Conservation (phyloP, 2,113 vertebrate genomes). For the Serilophus lunatus region DNA sequence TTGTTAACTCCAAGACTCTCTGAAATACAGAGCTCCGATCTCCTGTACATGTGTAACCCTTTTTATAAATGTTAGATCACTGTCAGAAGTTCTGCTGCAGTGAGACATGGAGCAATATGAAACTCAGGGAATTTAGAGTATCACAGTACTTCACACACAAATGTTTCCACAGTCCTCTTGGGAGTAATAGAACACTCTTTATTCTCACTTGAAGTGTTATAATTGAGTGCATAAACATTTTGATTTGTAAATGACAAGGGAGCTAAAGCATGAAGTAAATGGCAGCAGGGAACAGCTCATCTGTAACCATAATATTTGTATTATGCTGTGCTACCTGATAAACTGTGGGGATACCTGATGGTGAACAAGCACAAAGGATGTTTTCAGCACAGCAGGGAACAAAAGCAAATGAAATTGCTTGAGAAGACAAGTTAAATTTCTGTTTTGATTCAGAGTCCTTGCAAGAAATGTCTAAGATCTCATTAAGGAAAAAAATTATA, state of each 20-base stretch:
- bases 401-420: conserved; percentile 1
- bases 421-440: neutral
- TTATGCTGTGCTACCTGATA: neutral
- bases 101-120: neutral
- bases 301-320: neutral
- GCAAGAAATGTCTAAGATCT: neutral
- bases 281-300: neutral
- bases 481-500: neutral
- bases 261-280: neutral
- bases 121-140: neutral
- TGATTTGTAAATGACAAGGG: neutral
- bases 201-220: neutral
- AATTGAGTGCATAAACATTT: neutral
- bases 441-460: neutral
- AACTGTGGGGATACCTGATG: neutral
- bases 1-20: neutral
- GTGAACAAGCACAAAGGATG: neutral
- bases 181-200: neutral
- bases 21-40: neutral
- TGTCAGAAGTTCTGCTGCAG: neutral
- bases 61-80: neutral
- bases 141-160: neutral
- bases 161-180: neutral
- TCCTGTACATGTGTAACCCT: neutral
- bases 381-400: neutral